Evolutionary conservation across 2,113 vertebrate genomes (phyloP), one percentile per base, ranked within the genome.

Genomic region (Procapra przewalskii): DNA sequence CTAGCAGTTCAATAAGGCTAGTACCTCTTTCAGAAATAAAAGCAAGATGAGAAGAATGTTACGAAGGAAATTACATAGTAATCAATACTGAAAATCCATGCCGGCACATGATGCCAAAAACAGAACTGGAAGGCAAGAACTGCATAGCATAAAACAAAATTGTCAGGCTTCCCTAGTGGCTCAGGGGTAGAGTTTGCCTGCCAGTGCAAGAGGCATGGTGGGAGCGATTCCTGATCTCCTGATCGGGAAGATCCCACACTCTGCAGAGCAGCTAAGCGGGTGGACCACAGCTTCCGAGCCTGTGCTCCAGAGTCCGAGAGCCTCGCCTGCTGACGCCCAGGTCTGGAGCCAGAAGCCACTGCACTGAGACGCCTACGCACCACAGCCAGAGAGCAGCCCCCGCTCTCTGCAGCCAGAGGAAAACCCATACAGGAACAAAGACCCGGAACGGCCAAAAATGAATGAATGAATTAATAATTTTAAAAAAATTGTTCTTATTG

Each of bases 1-100:
- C 12, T 52, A 64, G 45, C 45, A 79, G 13, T 7, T 93, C 9
- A 31, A 11, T 31, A 33, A 55, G 33, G n/a, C 12, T 25, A 80
- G 48, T 27, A 45, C 43, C 55, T 64, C 64, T 90, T 64, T 57
- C 36, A 64, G 90, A 62, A 92, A 50, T 81, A 64, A 64, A 85
- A 90, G 7, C 40, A 85, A 80, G 57, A 80, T n/a, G 6, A 55
- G 54, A 40, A 36, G 15, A 77, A 6, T 54, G 45, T 77, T 27
- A 80, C 31, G 77, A 67, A 86, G 80, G 40, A n/a, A 86, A 79
- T 67, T 64, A 19, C 19, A 80, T 57, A 79, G 64, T 64, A 50
- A 80, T 90, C 48, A 33, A 27, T 43, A 27, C 40, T 80, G 19
- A 77, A 90, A 96, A 55, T 31, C 10, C 55, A 29, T 27, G 21